Evolutionary conservation across 1,140 invertebrate genomes (phyloP), one percentile per base, ranked within the genome.

Genomic region (Carcinoscorpius rotundicauda): DNA sequence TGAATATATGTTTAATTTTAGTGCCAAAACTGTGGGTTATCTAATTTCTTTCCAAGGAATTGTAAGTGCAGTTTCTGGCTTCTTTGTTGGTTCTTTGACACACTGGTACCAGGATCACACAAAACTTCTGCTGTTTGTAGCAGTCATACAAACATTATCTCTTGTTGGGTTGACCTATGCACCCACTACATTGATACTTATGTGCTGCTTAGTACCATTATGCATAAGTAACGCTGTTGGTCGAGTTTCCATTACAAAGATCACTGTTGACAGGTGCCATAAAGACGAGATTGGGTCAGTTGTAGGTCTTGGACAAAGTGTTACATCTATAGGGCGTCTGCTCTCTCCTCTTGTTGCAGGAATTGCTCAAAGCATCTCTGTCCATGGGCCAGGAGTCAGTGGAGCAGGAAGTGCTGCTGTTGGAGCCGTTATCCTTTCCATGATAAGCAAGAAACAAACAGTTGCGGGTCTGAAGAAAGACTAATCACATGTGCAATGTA

Each of bases 301-400:
- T 9, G 69, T 77, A 64, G 77, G 77, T 4, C 66, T 77, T 5
- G 70, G 74, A 53, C 75, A 76, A 50, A 77, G 74, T 67, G 65
- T 76, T 5, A 73, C 76, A 69, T 72, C 77, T 6, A 61, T 77
- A n/a, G 72, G 75, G 3, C 68, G 77, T 51, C 76, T 77, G 72
- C 57, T 75, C 49, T 68, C 75, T 10, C 77, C 74, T 51, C 74
- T 75, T 83, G 29, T 48, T 4, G 59, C 59, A 1, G 59, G 59
- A 49, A 49, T 60, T 6, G 29, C 49, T 3, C 59, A 60, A 50
- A 9, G 49, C 29, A 49, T 60, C 49, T 10, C 59, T 10, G 5
- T 29, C 10, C 49, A 10, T 48, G 59, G 59, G 49, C 59, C 59
- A 5, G 56, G 56, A 5, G 8, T 57, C 48, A 57, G 10, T 8